Base-by-base conservation (phyloP, 1,140 invertebrate species). In the Drosophila nigrodunni region DNA sequence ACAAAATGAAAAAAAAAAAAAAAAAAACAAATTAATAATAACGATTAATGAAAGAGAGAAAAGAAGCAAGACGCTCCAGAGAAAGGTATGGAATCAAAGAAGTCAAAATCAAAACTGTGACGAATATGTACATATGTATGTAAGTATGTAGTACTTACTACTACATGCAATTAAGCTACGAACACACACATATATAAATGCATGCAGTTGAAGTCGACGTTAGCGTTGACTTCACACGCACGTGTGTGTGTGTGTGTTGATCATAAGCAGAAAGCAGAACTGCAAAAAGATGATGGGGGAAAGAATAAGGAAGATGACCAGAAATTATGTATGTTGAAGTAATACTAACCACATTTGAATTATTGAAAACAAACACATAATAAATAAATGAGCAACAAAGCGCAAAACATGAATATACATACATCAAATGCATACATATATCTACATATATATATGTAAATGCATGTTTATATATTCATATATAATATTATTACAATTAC, bases 401-500 rank as follows among this genome's bases (percentile, higher is more conserved):
- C 60, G 46, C 13, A 60, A 77, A 37, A 61, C 54, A 41, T 68
- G 9, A 47, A 74, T 65, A 68, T 66, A 74, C 69, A 74, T 78
- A 73, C 18, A 46, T 64, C 78, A 66, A 65, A 52, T 58, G 60
- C 37, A 41, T 47, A 60, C 30, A 55, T 74, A 59, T 66, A 68
- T 47, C 39, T 68, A 58, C 64, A 57, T 41, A 52, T 73, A 50
- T 47, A 55, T 50, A 37, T 41, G 34, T 55, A 43, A 43, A 71
- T 52, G n/a, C 34, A n/a, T 54, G 34, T 54, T 35, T 41, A 43
- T 35, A 54, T 54, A 54, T 54, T 54, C 41, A 83, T 73, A 80
- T 65, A 83, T 82, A 80, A 80, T 77, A 87, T 69, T 74, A 74
- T 60, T 68, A 68, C 37, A 87, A 89, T 85, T 88, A 88, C 86